Conservation (phyloP, 2,888 invertebrate genomes). For the Heliconius aoede region DNA sequence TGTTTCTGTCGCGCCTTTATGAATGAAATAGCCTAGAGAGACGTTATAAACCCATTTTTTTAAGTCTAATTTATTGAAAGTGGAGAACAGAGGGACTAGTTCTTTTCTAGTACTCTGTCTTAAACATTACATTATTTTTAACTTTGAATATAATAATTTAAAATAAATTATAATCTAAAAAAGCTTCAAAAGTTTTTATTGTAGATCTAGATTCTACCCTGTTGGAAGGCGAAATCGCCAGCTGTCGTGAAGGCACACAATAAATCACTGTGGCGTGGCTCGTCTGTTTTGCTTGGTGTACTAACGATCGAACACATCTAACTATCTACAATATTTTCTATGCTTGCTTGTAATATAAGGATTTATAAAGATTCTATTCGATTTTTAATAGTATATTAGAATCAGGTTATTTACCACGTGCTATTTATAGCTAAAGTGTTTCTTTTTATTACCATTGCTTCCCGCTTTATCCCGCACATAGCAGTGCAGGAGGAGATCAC, state of each 20-base stretch:
- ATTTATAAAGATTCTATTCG: too few species aligned
- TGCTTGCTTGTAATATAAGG: not conserved
- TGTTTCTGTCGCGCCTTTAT: not conserved
- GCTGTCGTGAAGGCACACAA: slow-evolving; percentile 32
- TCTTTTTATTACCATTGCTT: too few species aligned
- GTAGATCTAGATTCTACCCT: slow-evolving; percentile 15
- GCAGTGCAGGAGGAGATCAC: too few species aligned
- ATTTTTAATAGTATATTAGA: too few species aligned
- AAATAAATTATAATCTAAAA: slow-evolving; percentile 1
- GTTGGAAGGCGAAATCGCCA: slow-evolving; percentile 26
- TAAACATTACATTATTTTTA: not conserved
- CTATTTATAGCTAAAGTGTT: not conserved
- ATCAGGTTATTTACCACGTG: not conserved
- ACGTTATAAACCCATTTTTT: too few species aligned
- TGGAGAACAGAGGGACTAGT: not conserved
- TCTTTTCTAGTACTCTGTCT: not conserved
- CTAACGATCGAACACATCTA: slow-evolving; percentile 8
- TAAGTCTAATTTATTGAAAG: too few species aligned
- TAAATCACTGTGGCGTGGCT: slow-evolving; percentile 26
- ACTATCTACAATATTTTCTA: not conserved
- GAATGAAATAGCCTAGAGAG: too few species aligned
- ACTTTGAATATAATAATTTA: not conserved
- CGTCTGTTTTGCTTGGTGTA: slow-evolving; percentile 27
- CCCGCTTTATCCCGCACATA: too few species aligned
- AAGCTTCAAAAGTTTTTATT: slow-evolving; percentile 15